phyloP scores from a whole-genome alignment of 2,888 invertebrate genomes.

The Drosophila meridionalis region DNA sequence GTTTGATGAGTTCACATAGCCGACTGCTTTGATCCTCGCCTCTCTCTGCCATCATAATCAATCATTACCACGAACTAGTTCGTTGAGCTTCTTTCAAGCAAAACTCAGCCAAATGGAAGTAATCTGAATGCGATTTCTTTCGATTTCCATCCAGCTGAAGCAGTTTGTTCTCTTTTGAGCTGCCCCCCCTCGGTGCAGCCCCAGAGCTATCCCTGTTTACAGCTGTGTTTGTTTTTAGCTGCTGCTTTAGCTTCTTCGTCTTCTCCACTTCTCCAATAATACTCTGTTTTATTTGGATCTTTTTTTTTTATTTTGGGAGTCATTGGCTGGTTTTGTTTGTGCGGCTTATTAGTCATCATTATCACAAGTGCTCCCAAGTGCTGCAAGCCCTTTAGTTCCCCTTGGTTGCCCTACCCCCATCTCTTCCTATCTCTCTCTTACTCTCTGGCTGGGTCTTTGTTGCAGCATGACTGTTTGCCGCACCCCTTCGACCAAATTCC shows the following conservation, averaged over 20 bases:
- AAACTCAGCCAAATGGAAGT: background rate
- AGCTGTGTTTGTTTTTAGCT: constrained; percentile 66
- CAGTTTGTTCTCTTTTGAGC: constrained; percentile 24
- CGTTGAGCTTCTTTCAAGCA: background rate
- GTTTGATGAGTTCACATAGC: background rate
- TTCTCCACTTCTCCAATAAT: constrained; percentile 18
- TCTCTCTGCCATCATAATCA: background rate
- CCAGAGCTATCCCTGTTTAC: constrained; percentile 23
- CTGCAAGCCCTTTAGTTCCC: constrained; percentile 22
- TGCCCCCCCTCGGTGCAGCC: background rate
- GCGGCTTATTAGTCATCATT: constrained; percentile 79
- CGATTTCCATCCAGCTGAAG: constrained; percentile 3
- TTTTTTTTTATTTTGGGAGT: constrained; percentile 26
- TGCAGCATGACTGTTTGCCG: constrained; percentile 1
- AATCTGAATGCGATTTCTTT: background rate
- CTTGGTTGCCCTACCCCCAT: background rate
- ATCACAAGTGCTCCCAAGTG: constrained; percentile 77
- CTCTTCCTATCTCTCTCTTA: background rate
- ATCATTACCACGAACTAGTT: constrained; percentile 2
- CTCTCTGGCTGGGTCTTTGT: background rate
- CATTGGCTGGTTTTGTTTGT: constrained; percentile 59
- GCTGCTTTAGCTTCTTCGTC: constrained; percentile 6
- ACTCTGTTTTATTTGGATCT: constrained; percentile 19
- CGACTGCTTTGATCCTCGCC: no score
- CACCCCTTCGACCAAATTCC: constrained; percentile 6